phyloP scores from a whole-genome alignment of 2,888 invertebrate species.

The Apamea monoglypha region DNA sequence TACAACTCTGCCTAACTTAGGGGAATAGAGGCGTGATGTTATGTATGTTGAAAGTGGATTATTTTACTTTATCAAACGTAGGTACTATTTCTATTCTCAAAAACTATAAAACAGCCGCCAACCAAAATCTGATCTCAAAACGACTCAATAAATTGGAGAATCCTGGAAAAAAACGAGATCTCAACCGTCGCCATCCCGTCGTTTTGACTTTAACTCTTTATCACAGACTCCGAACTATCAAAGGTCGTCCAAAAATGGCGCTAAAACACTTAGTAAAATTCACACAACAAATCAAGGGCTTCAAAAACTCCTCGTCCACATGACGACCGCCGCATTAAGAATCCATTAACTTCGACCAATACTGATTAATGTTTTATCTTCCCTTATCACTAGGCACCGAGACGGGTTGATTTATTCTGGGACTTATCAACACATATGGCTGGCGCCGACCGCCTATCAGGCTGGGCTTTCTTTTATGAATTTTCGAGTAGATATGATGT shows the following conservation, averaged over 20 bases:
- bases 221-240: background rate
- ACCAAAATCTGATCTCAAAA: background rate
- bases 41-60: too few species aligned
- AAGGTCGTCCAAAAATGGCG: constrained; percentile 30
- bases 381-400: constrained; percentile 74
- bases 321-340: constrained; percentile 77
- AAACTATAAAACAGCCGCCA: background rate
- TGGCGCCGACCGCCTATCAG: constrained; percentile 71
- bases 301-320: constrained; percentile 66
- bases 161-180: background rate
- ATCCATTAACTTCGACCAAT: constrained; percentile 78
- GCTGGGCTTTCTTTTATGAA: constrained; percentile 76
- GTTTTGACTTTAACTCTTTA: background rate
- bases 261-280: constrained; percentile 40
- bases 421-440: constrained; percentile 73
- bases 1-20: background rate
- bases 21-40: too few species aligned
- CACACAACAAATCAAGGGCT: constrained; percentile 58
- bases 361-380: constrained; percentile 82
- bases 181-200: rapidly evolving
- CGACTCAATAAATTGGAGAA: background rate
- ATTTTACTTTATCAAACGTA: background rate
- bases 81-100: background rate
- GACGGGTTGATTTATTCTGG: constrained; percentile 75
- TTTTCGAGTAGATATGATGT: constrained; percentile 74